Conservation (phyloP, 1,140 invertebrate genomes). For the Achroia grisella region DNA sequence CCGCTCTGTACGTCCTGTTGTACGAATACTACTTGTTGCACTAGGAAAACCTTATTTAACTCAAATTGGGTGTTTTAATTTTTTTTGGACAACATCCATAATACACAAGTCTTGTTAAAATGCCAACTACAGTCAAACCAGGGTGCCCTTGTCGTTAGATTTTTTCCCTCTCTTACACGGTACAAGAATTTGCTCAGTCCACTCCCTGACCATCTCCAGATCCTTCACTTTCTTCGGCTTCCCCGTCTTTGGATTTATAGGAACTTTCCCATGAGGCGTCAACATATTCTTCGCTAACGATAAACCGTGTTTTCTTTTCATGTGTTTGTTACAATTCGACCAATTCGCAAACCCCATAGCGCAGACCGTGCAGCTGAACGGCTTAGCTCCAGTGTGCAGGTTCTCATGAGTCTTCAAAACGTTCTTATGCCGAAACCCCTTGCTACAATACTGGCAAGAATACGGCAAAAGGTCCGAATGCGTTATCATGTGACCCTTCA, state of each 20-base stretch:
- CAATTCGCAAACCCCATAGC: background rate
- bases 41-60: no score
- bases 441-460: background rate
- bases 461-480: background rate
- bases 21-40: no score
- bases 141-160: background rate
- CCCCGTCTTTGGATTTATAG: background rate
- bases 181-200: no score
- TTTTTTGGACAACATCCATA: background rate
- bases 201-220: background rate
- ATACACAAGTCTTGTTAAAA: background rate
- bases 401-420: background rate
- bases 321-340: background rate
- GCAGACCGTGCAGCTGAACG: background rate
- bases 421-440: background rate
- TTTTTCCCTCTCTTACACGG: no score
- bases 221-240: background rate
- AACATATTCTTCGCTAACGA: background rate
- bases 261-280: background rate
- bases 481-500: background rate
- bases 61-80: no score
- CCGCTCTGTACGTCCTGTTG: no score
- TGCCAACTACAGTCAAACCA: background rate
- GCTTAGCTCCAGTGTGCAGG: background rate
- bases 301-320: background rate